Evolutionary conservation across 2,797 vertebrate genomes (phyloP).

Genomic region (Tiaroga cobitis): DNA sequence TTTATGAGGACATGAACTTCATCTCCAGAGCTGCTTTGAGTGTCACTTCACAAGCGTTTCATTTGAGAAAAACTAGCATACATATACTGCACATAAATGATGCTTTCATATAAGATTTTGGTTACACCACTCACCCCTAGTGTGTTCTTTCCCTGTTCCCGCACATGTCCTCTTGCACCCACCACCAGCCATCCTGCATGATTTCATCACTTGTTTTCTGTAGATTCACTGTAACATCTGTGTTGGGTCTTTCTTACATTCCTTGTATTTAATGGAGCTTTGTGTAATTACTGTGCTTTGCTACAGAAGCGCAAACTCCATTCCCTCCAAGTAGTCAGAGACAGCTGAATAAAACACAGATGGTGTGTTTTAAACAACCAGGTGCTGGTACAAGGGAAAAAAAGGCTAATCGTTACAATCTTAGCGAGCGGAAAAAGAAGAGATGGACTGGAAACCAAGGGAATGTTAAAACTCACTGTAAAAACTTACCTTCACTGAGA

Average conservation of each 20-base stretch:
- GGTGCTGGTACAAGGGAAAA: conserved; percentile 35
- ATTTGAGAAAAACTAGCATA: background rate
- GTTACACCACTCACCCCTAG: background rate
- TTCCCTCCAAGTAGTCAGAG: conserved; percentile 42
- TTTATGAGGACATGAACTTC: background rate
- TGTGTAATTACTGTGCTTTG: conserved; percentile 65
- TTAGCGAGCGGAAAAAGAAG: background rate
- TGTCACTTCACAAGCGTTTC: background rate
- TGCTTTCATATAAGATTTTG: background rate
- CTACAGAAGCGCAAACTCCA: conserved; percentile 42
- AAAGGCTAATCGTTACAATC: conserved; percentile 29
- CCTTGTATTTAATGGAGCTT: conserved; percentile 64
- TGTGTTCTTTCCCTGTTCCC: background rate
- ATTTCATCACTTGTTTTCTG: conserved; percentile 13
- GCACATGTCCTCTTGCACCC: background rate
- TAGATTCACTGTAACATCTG: conserved; percentile 67
- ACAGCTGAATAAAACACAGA: conserved; percentile 60
- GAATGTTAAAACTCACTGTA: background rate
- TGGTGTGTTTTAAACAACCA: conserved; percentile 55
- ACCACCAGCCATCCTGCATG: background rate
- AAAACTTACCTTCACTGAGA: background rate
- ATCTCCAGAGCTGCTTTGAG: background rate
- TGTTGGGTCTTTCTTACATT: conserved; percentile 55
- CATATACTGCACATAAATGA: no score
- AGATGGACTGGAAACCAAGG: background rate